Evolutionary conservation across 2,888 invertebrate species (phyloP).

Genomic region (Drosophila helvetica): DNA sequence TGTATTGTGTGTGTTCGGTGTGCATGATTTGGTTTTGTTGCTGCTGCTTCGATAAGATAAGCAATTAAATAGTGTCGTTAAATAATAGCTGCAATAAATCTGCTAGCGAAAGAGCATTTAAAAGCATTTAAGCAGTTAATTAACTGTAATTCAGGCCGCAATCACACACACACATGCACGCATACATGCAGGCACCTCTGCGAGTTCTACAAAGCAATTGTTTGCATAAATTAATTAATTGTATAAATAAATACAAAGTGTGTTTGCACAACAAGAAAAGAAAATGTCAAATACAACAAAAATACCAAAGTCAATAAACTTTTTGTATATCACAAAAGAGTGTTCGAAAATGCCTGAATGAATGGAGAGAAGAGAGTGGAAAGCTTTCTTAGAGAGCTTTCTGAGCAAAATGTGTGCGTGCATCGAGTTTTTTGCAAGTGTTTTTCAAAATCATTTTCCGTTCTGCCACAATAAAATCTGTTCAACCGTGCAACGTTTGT

Average conservation of each 20-base stretch:
- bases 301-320: slow-evolving; percentile 67
- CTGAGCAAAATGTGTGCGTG: slow-evolving; percentile 59
- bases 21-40: not conserved
- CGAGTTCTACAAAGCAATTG: slow-evolving; percentile 7
- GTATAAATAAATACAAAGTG: slow-evolving; percentile 30
- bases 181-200: slow-evolving; percentile 2
- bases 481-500: slow-evolving; percentile 50
- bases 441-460: slow-evolving; percentile 76
- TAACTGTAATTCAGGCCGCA: slow-evolving; percentile 26
- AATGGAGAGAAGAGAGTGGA: slow-evolving; percentile 20
- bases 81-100: slow-evolving; percentile 1
- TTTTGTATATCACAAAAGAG: slow-evolving; percentile 64
- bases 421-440: slow-evolving; percentile 78
- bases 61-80: slow-evolving; percentile 1
- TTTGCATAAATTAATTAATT: slow-evolving; percentile 37
- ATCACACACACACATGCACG: slow-evolving; percentile 4
- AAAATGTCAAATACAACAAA: slow-evolving; percentile 23
- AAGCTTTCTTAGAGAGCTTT: slow-evolving; percentile 26
- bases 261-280: slow-evolving; percentile 45
- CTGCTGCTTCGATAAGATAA: slow-evolving; percentile 4
- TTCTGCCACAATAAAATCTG: slow-evolving; percentile 65
- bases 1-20: slow-evolving; percentile 8
- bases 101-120: not conserved
- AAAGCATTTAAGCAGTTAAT: slow-evolving; percentile 17
- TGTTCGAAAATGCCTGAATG: slow-evolving; percentile 66